These are phyloP conservation scores for Bufo gargarizans DNA, from an alignment of 2,113 vertebrate species.

Conservation along the genomic window DNA sequence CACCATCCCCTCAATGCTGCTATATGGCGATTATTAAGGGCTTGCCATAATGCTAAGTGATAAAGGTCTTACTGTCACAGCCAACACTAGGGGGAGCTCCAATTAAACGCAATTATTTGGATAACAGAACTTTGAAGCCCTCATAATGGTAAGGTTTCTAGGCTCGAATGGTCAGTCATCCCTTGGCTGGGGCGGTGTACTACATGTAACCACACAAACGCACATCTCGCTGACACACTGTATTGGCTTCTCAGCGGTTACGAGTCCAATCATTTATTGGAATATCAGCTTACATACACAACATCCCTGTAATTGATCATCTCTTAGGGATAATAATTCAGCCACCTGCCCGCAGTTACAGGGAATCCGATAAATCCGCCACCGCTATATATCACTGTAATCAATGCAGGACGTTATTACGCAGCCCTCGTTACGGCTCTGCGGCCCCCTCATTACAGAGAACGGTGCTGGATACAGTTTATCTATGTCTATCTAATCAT, in stretches of 20 bases:
- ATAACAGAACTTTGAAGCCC: no score
- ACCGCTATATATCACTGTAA: neutral
- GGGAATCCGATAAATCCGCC: neutral
- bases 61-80: no score
- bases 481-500: neutral
- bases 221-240: neutral
- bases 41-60: no score
- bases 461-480: neutral
- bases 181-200: neutral
- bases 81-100: neutral
- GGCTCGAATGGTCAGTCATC: neutral
- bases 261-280: neutral
- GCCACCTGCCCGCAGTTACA: neutral
- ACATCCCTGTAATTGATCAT: neutral
- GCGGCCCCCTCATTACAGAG: neutral
- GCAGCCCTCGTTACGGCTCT: neutral
- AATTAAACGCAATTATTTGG: neutral
- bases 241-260: neutral
- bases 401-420: neutral
- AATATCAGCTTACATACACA: neutral
- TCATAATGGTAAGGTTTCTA: neutral
- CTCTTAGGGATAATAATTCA: neutral
- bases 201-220: neutral
- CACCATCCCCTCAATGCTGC: no score
- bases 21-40: no score